These are phyloP conservation scores for cat (Felis catus) DNA, from an alignment of 2,113 vertebrate species.

Conservation along the genomic window F.catus_Fca126_mat1.0 CM031426.1:22051001-22051500, in stretches of 20 bases:
- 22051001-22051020: not conserved
- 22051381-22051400: not conserved
- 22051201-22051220: not conserved
- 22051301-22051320: too few relatives aligned
- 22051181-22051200: not conserved
- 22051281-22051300: not conserved
- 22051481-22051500: too few relatives aligned
- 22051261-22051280: not conserved
- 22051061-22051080: not conserved
- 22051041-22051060: not conserved
- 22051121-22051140: not conserved
- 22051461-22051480: not conserved
- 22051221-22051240: not conserved
- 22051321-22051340: not conserved
- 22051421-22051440: not conserved
- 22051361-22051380: fast-evolving
- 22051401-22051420: not conserved
- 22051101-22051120: not conserved
- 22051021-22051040: not conserved
- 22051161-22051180: fast-evolving
- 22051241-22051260: fast-evolving
- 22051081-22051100: fast-evolving
- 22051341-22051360: too few relatives aligned
- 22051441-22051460: not conserved
- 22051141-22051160: not conserved